Percentiles rank a stretch among this genome's conserved stretches.
phyloP scores from a whole-genome alignment of 1,140 invertebrate genomes.

The Dendrolimus punctatus region DNA sequence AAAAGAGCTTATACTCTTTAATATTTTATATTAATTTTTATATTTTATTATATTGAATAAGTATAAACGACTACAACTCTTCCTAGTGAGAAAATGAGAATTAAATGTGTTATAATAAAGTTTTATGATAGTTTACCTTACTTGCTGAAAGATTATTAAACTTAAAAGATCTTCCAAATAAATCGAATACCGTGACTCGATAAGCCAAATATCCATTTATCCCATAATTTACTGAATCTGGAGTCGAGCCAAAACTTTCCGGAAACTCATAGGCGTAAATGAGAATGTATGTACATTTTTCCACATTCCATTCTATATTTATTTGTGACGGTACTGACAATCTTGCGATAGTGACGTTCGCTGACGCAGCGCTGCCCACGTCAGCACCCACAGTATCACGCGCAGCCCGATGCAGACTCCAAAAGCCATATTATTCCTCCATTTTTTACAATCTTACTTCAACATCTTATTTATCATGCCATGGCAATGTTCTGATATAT shows the following conservation, averaged over 20 bases:
- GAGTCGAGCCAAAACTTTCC: conserved; percentile 38
- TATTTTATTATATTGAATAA: too few relatives aligned
- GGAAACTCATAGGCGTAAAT: conserved; percentile 40
- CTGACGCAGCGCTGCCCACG: conserved; percentile 35
- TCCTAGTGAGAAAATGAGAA: too few relatives aligned
- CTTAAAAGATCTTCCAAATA: not conserved
- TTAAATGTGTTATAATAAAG: too few relatives aligned
- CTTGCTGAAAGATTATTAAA: too few relatives aligned
- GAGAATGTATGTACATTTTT: conserved; percentile 32
- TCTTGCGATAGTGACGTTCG: conserved; percentile 36
- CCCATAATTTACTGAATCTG: conserved; percentile 22
- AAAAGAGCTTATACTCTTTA: too few relatives aligned
- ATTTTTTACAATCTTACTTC: not conserved
- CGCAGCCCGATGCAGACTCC: conserved; percentile 27
- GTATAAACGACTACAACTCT: too few relatives aligned
- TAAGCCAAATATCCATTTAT: conserved; percentile 1
- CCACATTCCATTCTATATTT: conserved; percentile 62
- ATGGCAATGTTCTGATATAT: too few relatives aligned
- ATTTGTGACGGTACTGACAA: conserved; percentile 41
- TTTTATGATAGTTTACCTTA: too few relatives aligned
- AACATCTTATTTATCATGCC: not conserved
- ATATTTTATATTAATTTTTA: too few relatives aligned
- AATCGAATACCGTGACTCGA: not conserved
- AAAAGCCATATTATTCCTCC: not conserved
- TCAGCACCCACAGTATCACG: conserved; percentile 33